Base-by-base conservation (phyloP, 2,888 invertebrate genomes). In the Cheilosia scutellata region DNA sequence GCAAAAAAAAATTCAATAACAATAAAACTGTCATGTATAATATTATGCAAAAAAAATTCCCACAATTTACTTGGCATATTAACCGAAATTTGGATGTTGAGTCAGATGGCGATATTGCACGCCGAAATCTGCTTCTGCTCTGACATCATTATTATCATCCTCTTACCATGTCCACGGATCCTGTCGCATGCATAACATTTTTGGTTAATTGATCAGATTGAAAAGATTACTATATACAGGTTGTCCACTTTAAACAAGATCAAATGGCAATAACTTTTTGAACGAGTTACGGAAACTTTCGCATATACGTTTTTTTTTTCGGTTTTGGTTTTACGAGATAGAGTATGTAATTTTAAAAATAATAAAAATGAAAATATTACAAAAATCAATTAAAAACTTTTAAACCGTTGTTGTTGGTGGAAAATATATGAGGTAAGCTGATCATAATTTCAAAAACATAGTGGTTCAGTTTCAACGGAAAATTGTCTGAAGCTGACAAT, bases 191-290 rank as follows among this genome's bases (percentile, higher is more conserved):
- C 16, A 44, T 42, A 42, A n/a, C n/a, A 5, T 42, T 42, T 42
- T n/a, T 44, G 44, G 16, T 44, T 44, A 44, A 44, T 44, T 16
- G 5, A 44, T 1, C 44, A n/a, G 44, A 44, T 44, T 16, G 16
- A 16, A 44, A 44, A 44, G 16, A 44, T 44, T 44, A 37, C 37
- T 4, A 37, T n/a, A 33, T 44, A 44, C 44, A 44, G 44, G 44
- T 44, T 44, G 44, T 44, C 44, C 44, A 33, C 33, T 33, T 58
- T 16, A 58, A 16, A 58, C n/a, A 13, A 37, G 20, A 58, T 58
- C 33, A 37, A 37, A 58, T 11, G 51, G 51, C 13, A 25, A 13
- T 51, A 27, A 51, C 27, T 5, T 51, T 49, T 25, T 51, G 13
- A 51, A 27, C 13, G 51, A 27, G 51, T 27, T 51, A 13, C 27